These are phyloP conservation scores for Cerastis leucographa DNA, from an alignment of 2,888 invertebrate species.

Conservation along the genomic window DNA sequence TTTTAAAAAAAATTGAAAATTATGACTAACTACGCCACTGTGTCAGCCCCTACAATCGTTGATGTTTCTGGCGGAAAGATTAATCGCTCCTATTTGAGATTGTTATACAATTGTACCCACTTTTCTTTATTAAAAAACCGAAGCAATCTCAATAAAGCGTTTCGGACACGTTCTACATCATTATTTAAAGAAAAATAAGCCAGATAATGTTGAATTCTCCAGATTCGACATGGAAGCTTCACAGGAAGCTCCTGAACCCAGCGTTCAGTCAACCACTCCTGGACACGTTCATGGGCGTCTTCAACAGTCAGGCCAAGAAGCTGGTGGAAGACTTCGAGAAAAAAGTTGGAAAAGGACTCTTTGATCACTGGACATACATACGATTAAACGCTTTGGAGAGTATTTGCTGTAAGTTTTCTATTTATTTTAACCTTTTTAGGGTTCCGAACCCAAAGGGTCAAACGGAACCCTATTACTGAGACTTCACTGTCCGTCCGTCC, in stretches of 20 bases:
- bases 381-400: conserved; percentile 81
- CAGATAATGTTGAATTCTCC: conserved; percentile 4
- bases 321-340: conserved; percentile 71
- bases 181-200: not conserved
- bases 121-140: no score
- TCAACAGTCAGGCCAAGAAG: conserved; percentile 77
- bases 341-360: conserved; percentile 74
- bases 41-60: not conserved
- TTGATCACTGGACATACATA: conserved; percentile 80
- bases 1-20: no score
- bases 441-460: no score
- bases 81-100: not conserved
- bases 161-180: not conserved
- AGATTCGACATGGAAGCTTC: conserved; percentile 80
- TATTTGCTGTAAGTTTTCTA: conserved; percentile 79
- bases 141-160: not conserved
- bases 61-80: not conserved
- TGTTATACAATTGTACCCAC: no score
- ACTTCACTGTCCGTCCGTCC: no score
- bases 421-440: not conserved
- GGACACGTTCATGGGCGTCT: conserved; percentile 76
- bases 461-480: no score
- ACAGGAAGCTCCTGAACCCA: conserved; percentile 78
- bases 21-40: no score
- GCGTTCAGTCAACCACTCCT: conserved; percentile 78